Base-by-base conservation (phyloP, 2,113 vertebrate species). In the Laticauda laticaudata region DNA sequence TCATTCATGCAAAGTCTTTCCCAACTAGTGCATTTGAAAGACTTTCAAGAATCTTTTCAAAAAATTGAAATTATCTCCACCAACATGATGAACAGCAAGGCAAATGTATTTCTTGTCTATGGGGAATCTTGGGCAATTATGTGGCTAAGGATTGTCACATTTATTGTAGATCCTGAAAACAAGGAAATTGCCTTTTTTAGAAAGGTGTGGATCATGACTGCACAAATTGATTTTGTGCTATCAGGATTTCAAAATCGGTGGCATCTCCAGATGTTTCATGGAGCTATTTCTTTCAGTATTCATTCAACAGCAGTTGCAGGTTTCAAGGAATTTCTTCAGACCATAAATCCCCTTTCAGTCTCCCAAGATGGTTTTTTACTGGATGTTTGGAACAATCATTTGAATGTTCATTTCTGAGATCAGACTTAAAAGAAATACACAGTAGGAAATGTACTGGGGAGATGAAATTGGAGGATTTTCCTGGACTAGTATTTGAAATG, bases 1-100 rank as follows among this genome's bases (percentile, higher is more conserved):
- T 29, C 61, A 12, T 64, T 64, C 61, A 12, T 29, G 14, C 26
- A 64, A 64, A 64, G 29, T 4, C 11, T 64, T n/a, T 29, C 26
- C 3, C 26, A 14, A 14, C 26, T 29, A 4, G 3, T 14, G 10
- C n/a, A 15, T n/a, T 0, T 34, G 14, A n/a, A 34, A 34, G 5
- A 75, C 1, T 34, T 0, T 2, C 15, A 2, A 7, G 5, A 18
- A 34, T 7, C 2, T 6, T 34, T 18, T 20, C 14, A 34, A 6
- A 18, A 15, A 20, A 20, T 34, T 6, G 5, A 15, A 75, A 20
- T 3, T 6, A 75, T 75, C 7, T 34, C n/a, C 15, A 18, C 3
- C 15, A 75, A 75, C 7, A 6, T 75, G n/a, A 34, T 34, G 2
- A 34, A 75, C 2, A 4, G 26, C 61, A 64, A 64, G 3, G 11